phyloP scores from a whole-genome alignment of 2,113 vertebrate genomes.

The Phodopus roborovskii region DNA sequence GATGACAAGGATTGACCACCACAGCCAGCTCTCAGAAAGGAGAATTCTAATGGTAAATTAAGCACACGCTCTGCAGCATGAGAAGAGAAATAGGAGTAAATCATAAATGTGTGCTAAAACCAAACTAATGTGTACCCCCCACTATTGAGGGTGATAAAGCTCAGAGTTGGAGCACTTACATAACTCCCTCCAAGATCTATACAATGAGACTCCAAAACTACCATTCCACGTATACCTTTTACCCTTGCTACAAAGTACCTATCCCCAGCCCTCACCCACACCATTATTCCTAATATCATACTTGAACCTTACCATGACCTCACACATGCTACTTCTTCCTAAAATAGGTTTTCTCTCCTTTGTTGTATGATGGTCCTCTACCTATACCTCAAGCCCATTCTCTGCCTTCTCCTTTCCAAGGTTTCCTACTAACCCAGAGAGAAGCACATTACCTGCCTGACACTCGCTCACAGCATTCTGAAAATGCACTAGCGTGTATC shows the following conservation, averaged over 20 bases:
- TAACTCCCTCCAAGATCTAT: slow-evolving; percentile 9
- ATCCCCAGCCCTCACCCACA: background rate
- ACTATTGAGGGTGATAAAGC: background rate
- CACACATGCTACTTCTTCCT: background rate
- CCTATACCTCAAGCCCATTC: slow-evolving; percentile 26
- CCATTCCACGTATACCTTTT: background rate
- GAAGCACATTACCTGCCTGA: background rate
- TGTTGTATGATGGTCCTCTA: background rate
- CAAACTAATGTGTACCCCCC: slow-evolving; percentile 30
- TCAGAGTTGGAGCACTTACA: background rate
- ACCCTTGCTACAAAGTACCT: background rate
- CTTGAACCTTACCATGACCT: background rate
- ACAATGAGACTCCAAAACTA: background rate
- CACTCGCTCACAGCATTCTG: background rate
- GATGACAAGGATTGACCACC: background rate
- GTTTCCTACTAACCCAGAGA: slow-evolving; percentile 25
- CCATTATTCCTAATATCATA: background rate
- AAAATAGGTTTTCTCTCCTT: background rate
- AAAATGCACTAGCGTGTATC: background rate
- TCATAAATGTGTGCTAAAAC: slow-evolving; percentile 39
- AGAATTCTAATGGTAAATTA: slow-evolving; percentile 44
- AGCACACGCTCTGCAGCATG: background rate
- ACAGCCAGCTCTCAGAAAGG: background rate
- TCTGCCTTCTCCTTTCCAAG: slow-evolving; percentile 9
- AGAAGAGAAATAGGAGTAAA: slow-evolving; percentile 20